Base-by-base conservation (phyloP, 1,140 invertebrate genomes). In the Archegozetes longisetosus region DNA sequence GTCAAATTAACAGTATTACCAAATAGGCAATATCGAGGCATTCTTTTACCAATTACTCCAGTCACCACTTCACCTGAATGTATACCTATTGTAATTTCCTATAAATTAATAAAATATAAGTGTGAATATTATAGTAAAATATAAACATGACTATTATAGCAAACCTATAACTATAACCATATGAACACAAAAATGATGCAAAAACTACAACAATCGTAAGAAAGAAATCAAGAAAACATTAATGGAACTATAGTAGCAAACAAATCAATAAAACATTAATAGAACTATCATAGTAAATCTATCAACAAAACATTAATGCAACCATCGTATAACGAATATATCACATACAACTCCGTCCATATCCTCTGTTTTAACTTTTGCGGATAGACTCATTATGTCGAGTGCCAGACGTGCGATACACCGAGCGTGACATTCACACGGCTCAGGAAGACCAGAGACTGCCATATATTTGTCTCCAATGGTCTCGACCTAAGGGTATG, bases 391-490 rank as follows among this genome's bases (percentile, higher is more conserved):
- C 87, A 95, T 91, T 84, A 97, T 93, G 68, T 96, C 91, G 14
- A 97, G 71, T 3, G 92, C 91, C 20, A 98, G 76, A 53, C 84
- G 80, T 0, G 86, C 91, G 66, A 98, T 95, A 69, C 89, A 92
- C 66, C 84, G 82, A 23, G 93, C 91, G 70, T 98, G 94, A 52
- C 82, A 83, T 61, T 81, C 79, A 72, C 89, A 91, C 17, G 84
- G 83, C 68, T 97, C 92, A 0, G 94, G 94, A 52, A 98, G 75
- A 22, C 94, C 94, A 65, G 91, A 95, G 3, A 97, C 91, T 1
- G 92, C 91, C 93, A 98, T 97, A 72, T 98, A 98, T 71, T 96
- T 97, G 74, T 98, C 94, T 65, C 93, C 93, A 23, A 97, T 88
- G n/a, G 94, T 98, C 76, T 98, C 94, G 46, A 98, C 93, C 92